These are phyloP conservation scores for Ophion ellenae DNA, from an alignment of 2,888 invertebrate species.

Conservation along the genomic window DNA sequence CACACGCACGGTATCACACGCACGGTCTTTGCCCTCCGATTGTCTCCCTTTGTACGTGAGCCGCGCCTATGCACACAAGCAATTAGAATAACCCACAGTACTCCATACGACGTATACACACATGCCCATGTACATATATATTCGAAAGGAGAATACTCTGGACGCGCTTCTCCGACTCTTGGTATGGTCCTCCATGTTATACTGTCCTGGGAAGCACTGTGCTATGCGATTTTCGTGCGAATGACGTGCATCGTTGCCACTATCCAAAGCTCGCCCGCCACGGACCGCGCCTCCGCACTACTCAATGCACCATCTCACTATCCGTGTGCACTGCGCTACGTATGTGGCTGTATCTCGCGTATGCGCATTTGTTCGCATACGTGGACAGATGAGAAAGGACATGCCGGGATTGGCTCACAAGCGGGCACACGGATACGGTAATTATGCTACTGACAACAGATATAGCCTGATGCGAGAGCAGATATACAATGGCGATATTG, in stretches of 20 bases:
- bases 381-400: constrained; percentile 28
- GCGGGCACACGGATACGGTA: constrained; percentile 62
- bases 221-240: constrained; percentile 39
- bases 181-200: constrained; percentile 13
- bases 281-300: constrained; percentile 35
- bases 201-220: background rate
- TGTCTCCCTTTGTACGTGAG: constrained; percentile 69
- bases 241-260: constrained; percentile 46
- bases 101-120: background rate
- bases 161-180: constrained; percentile 24
- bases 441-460: constrained; percentile 68
- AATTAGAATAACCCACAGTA: constrained; percentile 8
- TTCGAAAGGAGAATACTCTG: constrained; percentile 6
- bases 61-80: constrained; percentile 38
- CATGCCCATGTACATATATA: background rate
- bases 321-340: background rate
- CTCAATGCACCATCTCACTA: constrained; percentile 31
- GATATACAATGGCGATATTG: background rate
- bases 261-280: constrained; percentile 1
- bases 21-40: constrained; percentile 69
- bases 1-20: constrained; percentile 69
- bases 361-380: constrained; percentile 28
- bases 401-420: constrained; percentile 27
- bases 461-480: background rate
- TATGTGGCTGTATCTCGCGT: background rate